Percentiles rank a stretch among this genome's conserved stretches.
phyloP scores from a whole-genome alignment of 2,888 invertebrate species.

The Lamellibrachia columna region DNA sequence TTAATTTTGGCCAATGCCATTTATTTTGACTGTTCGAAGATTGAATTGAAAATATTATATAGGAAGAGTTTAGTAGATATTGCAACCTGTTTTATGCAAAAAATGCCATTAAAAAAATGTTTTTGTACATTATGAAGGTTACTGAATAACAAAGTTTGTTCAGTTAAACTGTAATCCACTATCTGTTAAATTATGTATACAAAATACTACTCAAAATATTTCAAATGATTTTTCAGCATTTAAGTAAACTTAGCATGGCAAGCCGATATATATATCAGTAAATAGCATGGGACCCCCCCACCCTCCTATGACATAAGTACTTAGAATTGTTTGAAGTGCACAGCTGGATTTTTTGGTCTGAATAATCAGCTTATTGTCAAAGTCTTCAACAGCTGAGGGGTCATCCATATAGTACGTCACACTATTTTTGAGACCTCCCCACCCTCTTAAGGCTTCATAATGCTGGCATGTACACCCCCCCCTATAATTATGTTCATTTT shows the following conservation, averaged over 20 bases:
- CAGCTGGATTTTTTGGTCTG: neutral
- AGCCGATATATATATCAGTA: neutral
- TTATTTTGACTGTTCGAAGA: no score
- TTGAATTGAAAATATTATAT: no score
- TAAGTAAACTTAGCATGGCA: neutral
- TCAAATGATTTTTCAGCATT: neutral
- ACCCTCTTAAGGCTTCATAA: no score
- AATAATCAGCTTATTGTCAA: neutral
- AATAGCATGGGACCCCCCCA: neutral
- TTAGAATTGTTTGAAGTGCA: neutral
- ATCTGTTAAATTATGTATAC: neutral
- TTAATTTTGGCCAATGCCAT: neutral
- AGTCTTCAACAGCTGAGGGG: neutral
- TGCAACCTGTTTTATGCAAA: no score
- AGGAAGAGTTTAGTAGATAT: no score
- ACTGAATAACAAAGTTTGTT: neutral
- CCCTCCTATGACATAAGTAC: neutral
- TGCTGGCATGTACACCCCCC: no score
- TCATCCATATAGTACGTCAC: no score
- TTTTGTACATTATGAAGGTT: no score
- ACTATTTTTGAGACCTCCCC: no score
- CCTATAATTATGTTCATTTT: no score
- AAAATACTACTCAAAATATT: neutral
- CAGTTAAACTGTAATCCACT: neutral
- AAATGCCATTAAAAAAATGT: no score